Base-by-base conservation (phyloP, 2,888 invertebrate genomes). In the Psylliodes chrysocephalus region DNA sequence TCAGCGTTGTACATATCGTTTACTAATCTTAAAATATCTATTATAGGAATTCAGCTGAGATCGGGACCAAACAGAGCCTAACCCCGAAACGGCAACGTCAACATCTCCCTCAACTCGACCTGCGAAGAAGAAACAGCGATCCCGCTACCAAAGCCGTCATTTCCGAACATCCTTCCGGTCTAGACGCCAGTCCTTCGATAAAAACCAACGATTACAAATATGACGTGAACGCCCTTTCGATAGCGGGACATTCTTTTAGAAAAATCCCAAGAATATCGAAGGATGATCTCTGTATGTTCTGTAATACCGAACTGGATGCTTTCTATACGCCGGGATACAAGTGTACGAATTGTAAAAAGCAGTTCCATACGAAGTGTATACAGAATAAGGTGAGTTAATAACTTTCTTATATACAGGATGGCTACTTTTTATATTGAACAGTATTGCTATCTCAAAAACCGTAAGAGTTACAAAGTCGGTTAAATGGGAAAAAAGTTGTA, bases 291-390 rank as follows among this genome's bases (percentile, higher is more conserved):
- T 95, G 95, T 79, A 89, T 90, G 8, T 91, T 90, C 78, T 95
- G 95, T 78, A 89, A 90, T 73, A 89, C 90, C 75, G 88, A 90
- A 66, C 90, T 95, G 86, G 92, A 93, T 80, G 90, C 91, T 18
- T 91, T 94, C 77, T 86, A 91, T 46, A 90, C 91, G 0, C 92
- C 91, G 74, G 91, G 91, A 0, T 90, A 92, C 79, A 89, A 91
- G 63, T 95, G 95, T 77, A 86, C 88, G 68, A 91, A 90, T 77
- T 96, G 95, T 82, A 93, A 94, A 80, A 89, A 91, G 74, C 85
- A 91, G 0, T 94, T 94, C 79, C 95, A 96, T 82, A 92, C 93
- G 0, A 94, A 94, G 78, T 95, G 95, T 77, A 91, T 93, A 66
- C 92, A 93, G 79, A 93, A 93, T 80, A 93, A 92, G 54, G 66